Evolutionary conservation across 2,888 invertebrate species (phyloP), one percentile per base, ranked within the genome.

Genomic region (Ametastegia equiseti): DNA sequence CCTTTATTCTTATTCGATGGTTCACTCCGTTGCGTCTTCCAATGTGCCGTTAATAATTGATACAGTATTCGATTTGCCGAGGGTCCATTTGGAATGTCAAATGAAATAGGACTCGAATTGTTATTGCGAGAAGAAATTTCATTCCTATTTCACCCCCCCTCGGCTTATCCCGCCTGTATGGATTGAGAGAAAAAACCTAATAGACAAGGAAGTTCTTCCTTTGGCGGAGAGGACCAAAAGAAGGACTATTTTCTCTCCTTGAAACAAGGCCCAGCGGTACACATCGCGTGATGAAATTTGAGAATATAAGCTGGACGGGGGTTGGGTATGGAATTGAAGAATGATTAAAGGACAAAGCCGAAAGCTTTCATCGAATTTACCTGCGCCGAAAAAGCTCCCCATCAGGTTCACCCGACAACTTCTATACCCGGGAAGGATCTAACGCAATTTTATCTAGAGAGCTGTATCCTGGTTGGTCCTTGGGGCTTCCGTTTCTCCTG

Each of bases 301-400:
- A 15, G 45, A 42, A 42, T 13, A 47, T 1, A 63, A 30, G 4
- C 7, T 9, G 23, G 9, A 6, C 5, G 42, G 42, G 5, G 23
- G 23, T 4, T 71, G 6, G 27, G 45, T 71, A 71, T 47, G 23
- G 45, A 30, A 47, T 71, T 36, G 71, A 71, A 71, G 36, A 36
- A 71, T 71, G 71, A 71, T 71, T 71, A 71, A 23, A 67, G 47
- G 27, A 45, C 71, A 71, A 71, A 71, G 71, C 42, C 42, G 45
- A 71, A 71, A 71, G 71, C 71, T 71, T 71, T 71, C 47, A 71
- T 45, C 71, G 71, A 71, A 71, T 71, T 71, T 71, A 71, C 47
- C 45, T 47, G 47, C 71, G 45, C 47, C 30, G 71, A 71, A 71
- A 71, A 71, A 71, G 45, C 71, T 71, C 23, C 33, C 27, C 71